Evolutionary conservation across 1,140 invertebrate genomes (phyloP), one percentile per base, ranked within the genome.

Genomic region (Eumaeus atala): DNA sequence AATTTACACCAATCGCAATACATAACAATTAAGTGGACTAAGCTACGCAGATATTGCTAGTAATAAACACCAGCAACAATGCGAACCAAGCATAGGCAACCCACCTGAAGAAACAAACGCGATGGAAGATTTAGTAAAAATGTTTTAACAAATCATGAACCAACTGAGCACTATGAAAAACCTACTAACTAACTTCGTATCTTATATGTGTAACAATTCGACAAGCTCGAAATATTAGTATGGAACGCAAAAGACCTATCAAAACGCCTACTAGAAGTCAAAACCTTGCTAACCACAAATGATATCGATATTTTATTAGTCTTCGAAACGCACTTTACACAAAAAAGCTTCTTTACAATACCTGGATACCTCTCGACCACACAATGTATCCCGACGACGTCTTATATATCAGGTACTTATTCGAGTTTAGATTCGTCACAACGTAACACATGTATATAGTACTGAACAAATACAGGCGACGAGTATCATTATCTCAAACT

Each of bases 301-400:
- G n/a, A 44, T 17, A 9, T 56, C 3, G 49, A 56, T 21, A 44
- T 56, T 16, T 17, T 55, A 36, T 21, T 55, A 8, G 21, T 55
- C 9, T 55, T 34, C 0, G 54, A 55, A 55, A 55, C 54, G 9
- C 44, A 55, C 38, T 55, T 55, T 28, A 55, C 54, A 18, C 18
- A 8, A 9, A 48, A 55, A 34, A 55, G 17, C 9, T 16, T 18
- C 11, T 47, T 47, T 14, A 47, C 16, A 47, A 47, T 47, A 47
- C 42, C 33, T 2, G 16, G 21, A 9, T 47, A 47, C 7, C 40
- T 16, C 12, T 44, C 12, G 8, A 44, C 7, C 7, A 44, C 21
- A 53, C 12, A 53, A 9, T 28, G 21, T 6, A 28, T 6, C 21
- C 21, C 21, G 12, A 16, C 36, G 12, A n/a, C n/a, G n/a, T n/a